Evolutionary conservation across 1,140 invertebrate species (phyloP).

Genomic region (Drosophila paulistorum): DNA sequence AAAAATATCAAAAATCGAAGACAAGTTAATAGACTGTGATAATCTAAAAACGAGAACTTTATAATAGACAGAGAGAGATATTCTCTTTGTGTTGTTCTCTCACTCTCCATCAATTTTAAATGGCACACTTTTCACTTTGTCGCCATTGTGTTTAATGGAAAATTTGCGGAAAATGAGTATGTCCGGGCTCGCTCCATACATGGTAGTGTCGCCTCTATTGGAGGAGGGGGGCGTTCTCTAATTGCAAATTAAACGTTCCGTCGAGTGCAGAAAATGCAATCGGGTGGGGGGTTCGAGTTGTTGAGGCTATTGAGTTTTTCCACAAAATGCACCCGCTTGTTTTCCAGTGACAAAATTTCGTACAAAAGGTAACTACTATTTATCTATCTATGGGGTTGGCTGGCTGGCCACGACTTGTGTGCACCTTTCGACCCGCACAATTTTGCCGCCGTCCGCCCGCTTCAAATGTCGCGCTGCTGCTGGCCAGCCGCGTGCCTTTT

Average conservation of each 20-base stretch:
- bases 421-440: conserved; percentile 75
- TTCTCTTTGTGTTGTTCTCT: conserved; percentile 35
- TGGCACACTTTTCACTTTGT: conserved; percentile 43
- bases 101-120: conserved; percentile 38
- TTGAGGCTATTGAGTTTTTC: conserved; percentile 8
- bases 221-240: conserved; percentile 39
- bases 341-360: conserved; percentile 68
- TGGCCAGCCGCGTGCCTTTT: conserved; percentile 54
- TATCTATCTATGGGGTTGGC: background rate
- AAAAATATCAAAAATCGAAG: background rate
- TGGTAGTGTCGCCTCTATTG: background rate
- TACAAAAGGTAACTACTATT: conserved; percentile 6
- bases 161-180: conserved; percentile 58
- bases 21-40: conserved; percentile 32
- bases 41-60: conserved; percentile 37
- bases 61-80: conserved; percentile 11
- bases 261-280: conserved; percentile 67
- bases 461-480: conserved; percentile 23
- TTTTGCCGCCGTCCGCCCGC: conserved; percentile 45
- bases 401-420: conserved; percentile 3
- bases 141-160: conserved; percentile 22
- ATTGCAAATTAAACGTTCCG: conserved; percentile 71
- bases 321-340: conserved; percentile 55
- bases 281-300: background rate
- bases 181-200: conserved; percentile 48